Evolutionary conservation across 2,888 invertebrate genomes (phyloP).

Genomic region (Flexamia atlantica): DNA sequence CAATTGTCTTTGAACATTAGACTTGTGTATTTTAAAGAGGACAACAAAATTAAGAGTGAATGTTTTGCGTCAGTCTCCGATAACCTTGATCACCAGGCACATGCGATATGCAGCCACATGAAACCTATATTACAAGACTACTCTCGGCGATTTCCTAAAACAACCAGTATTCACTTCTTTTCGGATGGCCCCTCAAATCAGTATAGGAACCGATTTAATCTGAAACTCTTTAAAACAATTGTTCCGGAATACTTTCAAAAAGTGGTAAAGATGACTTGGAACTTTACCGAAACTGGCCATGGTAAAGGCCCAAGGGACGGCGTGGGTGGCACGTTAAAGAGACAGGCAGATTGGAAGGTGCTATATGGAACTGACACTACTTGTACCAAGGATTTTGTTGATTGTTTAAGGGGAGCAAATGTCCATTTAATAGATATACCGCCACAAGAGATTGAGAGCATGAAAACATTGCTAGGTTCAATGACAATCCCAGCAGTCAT

Average conservation of each 20-base stretch:
- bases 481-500: neutral
- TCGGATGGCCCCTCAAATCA: conserved; percentile 47
- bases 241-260: conserved; percentile 14
- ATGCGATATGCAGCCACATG: conserved; percentile 37
- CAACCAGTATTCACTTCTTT: conserved; percentile 4
- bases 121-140: neutral
- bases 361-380: conserved; percentile 25
- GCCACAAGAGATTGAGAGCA: neutral
- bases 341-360: conserved; percentile 40
- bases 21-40: neutral
- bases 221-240: conserved; percentile 1
- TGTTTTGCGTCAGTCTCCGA: conserved; percentile 42
- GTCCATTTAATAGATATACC: neutral
- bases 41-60: neutral
- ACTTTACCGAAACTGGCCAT: conserved; percentile 48
- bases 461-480: neutral
- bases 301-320: conserved; percentile 44
- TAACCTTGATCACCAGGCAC: neutral
- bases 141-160: neutral
- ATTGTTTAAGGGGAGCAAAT: neutral
- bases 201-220: conserved; percentile 33
- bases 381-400: conserved; percentile 3
- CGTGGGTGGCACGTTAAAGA: conserved; percentile 47
- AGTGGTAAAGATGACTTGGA: neutral
- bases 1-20: conserved; percentile 31